Evolutionary conservation across 2,888 invertebrate species (phyloP).

Genomic region (Gastrophysa polygoni): DNA sequence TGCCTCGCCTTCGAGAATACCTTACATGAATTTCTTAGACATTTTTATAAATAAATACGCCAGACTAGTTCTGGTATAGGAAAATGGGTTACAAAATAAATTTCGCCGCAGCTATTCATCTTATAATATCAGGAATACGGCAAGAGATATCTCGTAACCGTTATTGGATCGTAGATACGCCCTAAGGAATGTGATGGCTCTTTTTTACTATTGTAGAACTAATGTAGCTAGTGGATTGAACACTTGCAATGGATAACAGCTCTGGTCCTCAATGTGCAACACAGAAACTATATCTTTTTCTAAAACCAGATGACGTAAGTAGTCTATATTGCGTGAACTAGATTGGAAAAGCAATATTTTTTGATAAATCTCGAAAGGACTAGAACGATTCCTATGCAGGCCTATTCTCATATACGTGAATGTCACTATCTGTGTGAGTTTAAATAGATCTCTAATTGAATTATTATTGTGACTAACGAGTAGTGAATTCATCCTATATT

Average conservation of each 20-base stretch:
- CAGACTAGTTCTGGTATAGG: not conserved
- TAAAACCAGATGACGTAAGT: conserved; percentile 11
- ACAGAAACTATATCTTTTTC: not conserved
- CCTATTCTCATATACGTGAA: conserved; percentile 53
- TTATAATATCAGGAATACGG: no score
- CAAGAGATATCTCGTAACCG: no score
- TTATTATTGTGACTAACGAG: conserved; percentile 53
- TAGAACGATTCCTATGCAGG: conserved; percentile 28
- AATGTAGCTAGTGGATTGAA: conserved; percentile 36
- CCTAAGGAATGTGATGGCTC: conserved; percentile 58
- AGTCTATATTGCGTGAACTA: not conserved
- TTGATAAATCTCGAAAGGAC: not conserved
- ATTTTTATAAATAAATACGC: not conserved
- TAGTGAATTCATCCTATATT: conserved; percentile 48
- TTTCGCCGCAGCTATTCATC: not conserved
- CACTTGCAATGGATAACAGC: conserved; percentile 43
- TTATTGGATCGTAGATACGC: conserved; percentile 38
- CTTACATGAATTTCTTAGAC: not conserved
- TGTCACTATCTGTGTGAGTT: conserved; percentile 60
- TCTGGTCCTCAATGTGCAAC: conserved; percentile 18
- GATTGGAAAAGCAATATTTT: conserved; percentile 20
- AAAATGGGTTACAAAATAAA: no score
- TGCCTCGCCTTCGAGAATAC: not conserved
- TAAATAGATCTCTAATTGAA: conserved; percentile 53
- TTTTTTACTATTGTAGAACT: conserved; percentile 52